phyloP scores from a whole-genome alignment of 2,797 vertebrate species.

The Anguilla marmorata region DNA sequence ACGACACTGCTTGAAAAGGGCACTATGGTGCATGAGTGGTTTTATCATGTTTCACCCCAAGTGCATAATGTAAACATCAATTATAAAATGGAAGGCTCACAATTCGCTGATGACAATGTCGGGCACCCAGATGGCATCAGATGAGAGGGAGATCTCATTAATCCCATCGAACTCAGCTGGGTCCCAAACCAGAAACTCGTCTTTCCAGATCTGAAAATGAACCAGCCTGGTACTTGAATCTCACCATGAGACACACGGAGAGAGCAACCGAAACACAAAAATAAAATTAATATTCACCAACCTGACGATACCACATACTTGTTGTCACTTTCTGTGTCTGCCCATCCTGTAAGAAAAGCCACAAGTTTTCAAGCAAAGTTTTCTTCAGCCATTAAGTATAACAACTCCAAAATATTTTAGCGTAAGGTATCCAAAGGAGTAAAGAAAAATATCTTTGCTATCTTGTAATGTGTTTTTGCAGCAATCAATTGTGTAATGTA shows the following conservation, averaged over 20 bases:
- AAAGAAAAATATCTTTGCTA: background rate
- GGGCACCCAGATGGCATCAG: slow-evolving; percentile 82
- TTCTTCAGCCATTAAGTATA: background rate
- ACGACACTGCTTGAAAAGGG: background rate
- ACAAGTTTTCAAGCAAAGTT: background rate
- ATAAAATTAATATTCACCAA: slow-evolving; percentile 47
- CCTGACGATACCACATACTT: slow-evolving; percentile 84
- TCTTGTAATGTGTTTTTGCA: background rate
- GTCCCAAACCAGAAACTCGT: slow-evolving; percentile 87
- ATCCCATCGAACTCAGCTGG: slow-evolving; percentile 83
- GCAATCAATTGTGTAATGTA: background rate
- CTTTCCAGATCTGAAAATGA: slow-evolving; percentile 78
- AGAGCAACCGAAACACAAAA: background rate
- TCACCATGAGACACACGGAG: background rate
- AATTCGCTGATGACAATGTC: slow-evolving; percentile 85
- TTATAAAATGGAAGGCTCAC: slow-evolving; percentile 59
- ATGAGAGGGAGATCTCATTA: slow-evolving; percentile 79
- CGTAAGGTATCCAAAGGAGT: background rate
- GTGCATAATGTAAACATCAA: background rate
- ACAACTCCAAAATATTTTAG: background rate
- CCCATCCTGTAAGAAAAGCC: slow-evolving; percentile 69
- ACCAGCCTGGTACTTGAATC: background rate
- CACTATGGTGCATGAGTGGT: background rate
- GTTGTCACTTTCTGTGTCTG: slow-evolving; percentile 84
- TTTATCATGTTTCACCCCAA: background rate